Conservation (phyloP, 2,888 invertebrate species). For the Agonopterix heracliana region DNA sequence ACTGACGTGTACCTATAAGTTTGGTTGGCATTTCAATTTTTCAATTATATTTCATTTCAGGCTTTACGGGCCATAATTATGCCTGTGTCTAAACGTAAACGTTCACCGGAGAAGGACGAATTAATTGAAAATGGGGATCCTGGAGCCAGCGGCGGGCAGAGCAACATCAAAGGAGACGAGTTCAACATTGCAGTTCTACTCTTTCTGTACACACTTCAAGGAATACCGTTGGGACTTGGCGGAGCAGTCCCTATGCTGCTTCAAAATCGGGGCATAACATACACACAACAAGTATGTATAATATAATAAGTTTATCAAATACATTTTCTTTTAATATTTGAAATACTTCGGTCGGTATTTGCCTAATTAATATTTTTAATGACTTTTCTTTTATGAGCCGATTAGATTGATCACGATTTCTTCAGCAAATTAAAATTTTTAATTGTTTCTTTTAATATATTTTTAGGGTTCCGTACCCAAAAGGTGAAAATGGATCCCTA, state of each 20-base stretch:
- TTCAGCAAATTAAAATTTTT: no score
- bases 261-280: slow-evolving; percentile 93
- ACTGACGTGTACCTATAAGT: slow-evolving; percentile 50
- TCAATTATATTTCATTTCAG: slow-evolving; percentile 36
- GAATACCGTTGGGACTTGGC: slow-evolving; percentile 95
- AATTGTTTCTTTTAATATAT: background rate
- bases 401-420: no score
- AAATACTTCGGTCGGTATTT: no score
- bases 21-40: slow-evolving; percentile 28
- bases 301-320: background rate
- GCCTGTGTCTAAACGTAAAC: slow-evolving; percentile 63
- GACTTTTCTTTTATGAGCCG: no score
- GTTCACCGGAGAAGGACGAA: slow-evolving; percentile 51
- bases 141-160: slow-evolving; percentile 32
- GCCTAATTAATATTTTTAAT: no score
- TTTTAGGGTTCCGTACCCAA: background rate
- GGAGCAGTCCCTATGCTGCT: slow-evolving; percentile 97
- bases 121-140: slow-evolving; percentile 62
- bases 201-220: slow-evolving; percentile 95
- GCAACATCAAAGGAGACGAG: slow-evolving; percentile 83
- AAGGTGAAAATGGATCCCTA: background rate
- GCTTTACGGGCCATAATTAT: slow-evolving; percentile 49
- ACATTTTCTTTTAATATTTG: no score
- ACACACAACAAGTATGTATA: slow-evolving; percentile 87
- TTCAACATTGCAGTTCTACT: slow-evolving; percentile 90